Base-by-base conservation (phyloP, 2,888 invertebrate genomes). In the Morpho achilles region DNA sequence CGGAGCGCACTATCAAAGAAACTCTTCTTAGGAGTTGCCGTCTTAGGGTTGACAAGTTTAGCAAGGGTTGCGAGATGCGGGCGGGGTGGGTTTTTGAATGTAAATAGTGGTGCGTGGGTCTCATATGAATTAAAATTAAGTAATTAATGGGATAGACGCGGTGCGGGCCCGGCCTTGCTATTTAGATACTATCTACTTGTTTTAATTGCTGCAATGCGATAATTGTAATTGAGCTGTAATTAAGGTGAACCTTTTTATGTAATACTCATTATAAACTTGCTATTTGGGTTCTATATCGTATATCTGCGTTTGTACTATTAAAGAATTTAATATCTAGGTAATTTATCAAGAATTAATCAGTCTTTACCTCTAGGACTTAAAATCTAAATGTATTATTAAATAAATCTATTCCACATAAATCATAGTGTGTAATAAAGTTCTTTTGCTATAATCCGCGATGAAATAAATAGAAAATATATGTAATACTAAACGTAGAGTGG, bases 81-180 rank as follows among this genome's bases (percentile, higher is more conserved):
- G 87, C 76, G 74, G 75, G 79, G 83, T 63, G 77, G 79, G 72
- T 87, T 88, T 88, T 87, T 87, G 87, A 88, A 88, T 88, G 89
- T 89, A 89, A 90, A 90, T 89, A 89, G 87, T 86, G 84, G 84
- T 69, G 72, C 71, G 68, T 67, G 76, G 83, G 80, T 78, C 84
- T 82, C 84, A 83, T 87, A 89, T 88, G 88, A 90, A 89, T 89
- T 89, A 85, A 86, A 88, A 89, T 88, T 89, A 86, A 89, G 89
- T 90, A 89, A 90, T 90, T 90, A 90, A 88, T 87, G 82, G 86
- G 72, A 70, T 76, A 68, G 64, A 62, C 68, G 63, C 69, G 66
- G 66, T 66, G 55, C 65, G 63, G 65, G 70, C 61, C 58, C 58
- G 60, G 51, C 59, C 59, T 60, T 63, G 58, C 58, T 61, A 55